Evolutionary conservation across 2,888 invertebrate genomes (phyloP).

Genomic region (Mesochorus sp.): DNA sequence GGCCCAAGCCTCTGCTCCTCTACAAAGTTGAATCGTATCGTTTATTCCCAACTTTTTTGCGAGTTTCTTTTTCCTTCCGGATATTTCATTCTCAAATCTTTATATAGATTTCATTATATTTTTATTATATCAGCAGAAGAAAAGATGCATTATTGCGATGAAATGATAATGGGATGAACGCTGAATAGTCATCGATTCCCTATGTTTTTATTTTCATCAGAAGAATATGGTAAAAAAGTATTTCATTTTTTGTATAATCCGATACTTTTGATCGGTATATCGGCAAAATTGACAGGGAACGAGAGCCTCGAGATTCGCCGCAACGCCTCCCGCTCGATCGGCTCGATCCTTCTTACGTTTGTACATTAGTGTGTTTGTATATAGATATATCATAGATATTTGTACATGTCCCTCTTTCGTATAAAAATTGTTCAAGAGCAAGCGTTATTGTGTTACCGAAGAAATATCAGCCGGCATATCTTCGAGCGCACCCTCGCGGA

Average conservation of each 20-base stretch:
- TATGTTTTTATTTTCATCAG: not conserved
- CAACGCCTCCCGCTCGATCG: not conserved
- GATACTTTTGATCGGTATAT: not conserved
- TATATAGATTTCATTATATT: not conserved
- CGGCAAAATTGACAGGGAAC: not conserved
- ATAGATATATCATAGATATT: not conserved
- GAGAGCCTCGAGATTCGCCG: not conserved
- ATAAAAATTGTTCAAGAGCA: no score
- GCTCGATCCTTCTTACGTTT: no score
- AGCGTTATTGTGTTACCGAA: no score
- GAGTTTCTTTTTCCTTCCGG: not conserved
- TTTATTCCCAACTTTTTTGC: not conserved
- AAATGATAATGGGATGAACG: not conserved
- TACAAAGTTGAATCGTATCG: no score
- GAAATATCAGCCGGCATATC: slow-evolving; percentile 26
- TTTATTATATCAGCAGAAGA: no score
- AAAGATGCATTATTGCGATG: not conserved
- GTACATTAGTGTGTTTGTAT: not conserved
- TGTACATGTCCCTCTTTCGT: no score
- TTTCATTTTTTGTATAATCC: not conserved
- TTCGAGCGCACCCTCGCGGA: not conserved
- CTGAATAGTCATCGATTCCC: not conserved
- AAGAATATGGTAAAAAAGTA: not conserved
- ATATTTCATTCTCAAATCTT: not conserved
- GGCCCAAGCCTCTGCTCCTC: no score